Evolutionary conservation across 2,113 vertebrate genomes (phyloP), one percentile per base, ranked within the genome.

Genomic region (Tapirus terrestris): DNA sequence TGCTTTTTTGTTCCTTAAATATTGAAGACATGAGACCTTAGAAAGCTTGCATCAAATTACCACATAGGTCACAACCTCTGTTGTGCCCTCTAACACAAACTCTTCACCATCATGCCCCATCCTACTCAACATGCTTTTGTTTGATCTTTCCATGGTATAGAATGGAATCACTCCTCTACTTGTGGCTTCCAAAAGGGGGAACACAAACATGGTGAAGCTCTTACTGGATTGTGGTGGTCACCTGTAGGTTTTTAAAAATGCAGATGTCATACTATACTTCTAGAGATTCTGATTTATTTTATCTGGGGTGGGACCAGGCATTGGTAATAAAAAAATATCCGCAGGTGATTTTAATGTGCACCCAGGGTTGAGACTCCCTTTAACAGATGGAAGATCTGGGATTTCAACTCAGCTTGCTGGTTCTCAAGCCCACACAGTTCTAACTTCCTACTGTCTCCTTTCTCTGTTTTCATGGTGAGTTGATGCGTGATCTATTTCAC

Each of bases 121-220:
- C 85, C 14, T 48, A 51, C 14, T 31, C 72, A 96, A n/a, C 33
- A 25, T 86, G 20, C 31, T 97, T 67, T 98, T 96, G 93, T 98
- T 98, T 98, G 97, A 96, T 99, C 98, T 99, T 98, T 98, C 94
- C 97, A 80, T 97, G 97, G 80, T 94, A 91, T 98, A 99, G 99
- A 99, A 99, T 97, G 99, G 99, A 93, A 99, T 99, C 97, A 99
- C 99, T 58, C 99, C 99, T 53, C 99, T 99, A 60, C 99, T 99
- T 18, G 99, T 99, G 98, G 99, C 99, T 90, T 99, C 99, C 88
- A 99, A 99, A 98, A 99, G 99, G 88, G 99, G 99, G 91, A 99
- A 99, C 98, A 99, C 99, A 77, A 99, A 99, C 98, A 99, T 99
- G 99, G 99, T 99, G 97, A 99, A 99, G 96, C 99, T 99, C 96